phyloP scores from a whole-genome alignment of 2,113 vertebrate species.

The Motacilla tschutschensis region DNA sequence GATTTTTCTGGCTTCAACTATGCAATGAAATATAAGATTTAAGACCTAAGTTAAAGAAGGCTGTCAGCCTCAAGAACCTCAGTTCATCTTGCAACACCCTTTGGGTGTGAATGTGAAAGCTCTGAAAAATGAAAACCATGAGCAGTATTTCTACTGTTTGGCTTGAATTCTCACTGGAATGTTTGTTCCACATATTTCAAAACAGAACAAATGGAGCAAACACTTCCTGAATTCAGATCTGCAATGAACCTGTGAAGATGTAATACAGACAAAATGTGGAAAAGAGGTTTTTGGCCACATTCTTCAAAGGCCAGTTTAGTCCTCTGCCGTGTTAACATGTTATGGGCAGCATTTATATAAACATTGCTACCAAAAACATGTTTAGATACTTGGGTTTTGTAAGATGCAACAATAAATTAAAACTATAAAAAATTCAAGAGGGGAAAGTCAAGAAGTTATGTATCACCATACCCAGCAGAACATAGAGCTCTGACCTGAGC shows the following conservation, averaged over 20 bases:
- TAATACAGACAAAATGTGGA: not conserved
- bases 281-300: not conserved
- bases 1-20: not conserved
- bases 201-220: not conserved
- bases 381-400: not conserved
- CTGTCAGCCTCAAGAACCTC: not conserved
- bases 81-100: not conserved
- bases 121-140: not conserved
- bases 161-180: not conserved
- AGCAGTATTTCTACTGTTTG: not conserved
- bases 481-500: fast-evolving
- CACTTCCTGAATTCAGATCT: not conserved
- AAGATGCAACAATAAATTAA: not conserved
- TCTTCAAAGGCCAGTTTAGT: not conserved
- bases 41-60: not conserved
- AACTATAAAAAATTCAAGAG: not conserved
- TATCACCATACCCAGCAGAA: not conserved
- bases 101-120: not conserved
- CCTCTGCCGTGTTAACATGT: not conserved
- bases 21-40: not conserved
- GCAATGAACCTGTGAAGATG: not conserved
- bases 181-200: not conserved
- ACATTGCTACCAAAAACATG: not conserved
- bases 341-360: not conserved
- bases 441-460: not conserved